A percentile compares a stretch with the other conserved stretches of the same genome.
These are phyloP conservation scores for Borostomias antarcticus DNA, from an alignment of 2,797 vertebrate genomes.

Conservation along the genomic window DNA sequence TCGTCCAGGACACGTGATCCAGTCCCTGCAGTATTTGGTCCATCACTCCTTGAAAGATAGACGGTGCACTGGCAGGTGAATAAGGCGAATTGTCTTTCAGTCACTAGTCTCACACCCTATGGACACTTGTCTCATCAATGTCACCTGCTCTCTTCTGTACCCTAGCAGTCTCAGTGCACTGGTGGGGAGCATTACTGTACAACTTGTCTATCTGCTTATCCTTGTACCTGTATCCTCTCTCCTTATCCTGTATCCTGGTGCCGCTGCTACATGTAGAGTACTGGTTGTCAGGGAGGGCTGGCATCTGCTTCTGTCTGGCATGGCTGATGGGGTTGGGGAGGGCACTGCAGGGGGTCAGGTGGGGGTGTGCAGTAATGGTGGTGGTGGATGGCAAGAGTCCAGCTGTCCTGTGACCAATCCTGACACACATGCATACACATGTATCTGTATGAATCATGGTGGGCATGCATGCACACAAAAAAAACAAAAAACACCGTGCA, in stretches of 20 bases:
- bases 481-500: not conserved
- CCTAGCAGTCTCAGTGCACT: not conserved
- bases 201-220: too few relatives aligned
- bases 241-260: not conserved
- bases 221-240: not conserved
- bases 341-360: slow-evolving; percentile 15
- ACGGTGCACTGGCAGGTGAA: slow-evolving; percentile 13
- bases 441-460: not conserved
- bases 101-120: not conserved
- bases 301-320: slow-evolving; percentile 39
- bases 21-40: slow-evolving; percentile 20
- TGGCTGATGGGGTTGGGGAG: slow-evolving; percentile 20
- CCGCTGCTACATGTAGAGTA: slow-evolving; percentile 33
- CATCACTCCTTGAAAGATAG: slow-evolving; percentile 23
- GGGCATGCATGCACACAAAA: not conserved
- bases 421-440: not conserved
- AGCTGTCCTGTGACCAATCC: slow-evolving; percentile 13
- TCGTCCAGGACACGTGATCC: slow-evolving; percentile 29
- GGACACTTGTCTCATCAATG: not conserved
- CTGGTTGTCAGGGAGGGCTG: slow-evolving; percentile 27
- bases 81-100: not conserved
- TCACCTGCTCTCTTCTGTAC: not conserved
- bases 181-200: not conserved
- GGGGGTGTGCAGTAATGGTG: not conserved
- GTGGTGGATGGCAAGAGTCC: slow-evolving; percentile 16